Conservation (phyloP, 2,113 vertebrate genomes). For the Chloropsis cyanopogon region DNA sequence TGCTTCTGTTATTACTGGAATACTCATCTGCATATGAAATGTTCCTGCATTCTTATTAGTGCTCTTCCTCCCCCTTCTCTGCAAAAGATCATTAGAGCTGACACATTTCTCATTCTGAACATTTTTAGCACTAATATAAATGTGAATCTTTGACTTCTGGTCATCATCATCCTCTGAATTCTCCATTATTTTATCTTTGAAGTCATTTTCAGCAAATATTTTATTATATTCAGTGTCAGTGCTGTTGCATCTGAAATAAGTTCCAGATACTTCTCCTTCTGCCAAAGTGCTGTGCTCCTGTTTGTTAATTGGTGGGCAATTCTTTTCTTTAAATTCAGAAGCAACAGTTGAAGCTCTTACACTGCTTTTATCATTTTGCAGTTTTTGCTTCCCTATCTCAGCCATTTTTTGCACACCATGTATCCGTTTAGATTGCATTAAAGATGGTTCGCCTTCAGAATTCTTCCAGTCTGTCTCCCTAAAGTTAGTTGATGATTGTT, state of each 20-base stretch:
- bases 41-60: not conserved
- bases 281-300: not conserved
- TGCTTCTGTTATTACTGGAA: not conserved
- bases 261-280: not conserved
- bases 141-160: not conserved
- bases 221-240: not conserved
- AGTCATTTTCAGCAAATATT: not conserved
- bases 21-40: not conserved
- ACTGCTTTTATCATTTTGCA: not conserved
- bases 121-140: not conserved
- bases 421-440: not conserved
- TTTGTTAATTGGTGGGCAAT: not conserved
- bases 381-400: conserved; percentile 1
- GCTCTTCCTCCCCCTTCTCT: not conserved
- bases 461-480: not conserved
- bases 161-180: not conserved
- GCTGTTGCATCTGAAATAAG: not conserved
- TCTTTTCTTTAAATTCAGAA: not conserved
- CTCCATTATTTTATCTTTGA: not conserved
- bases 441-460: not conserved
- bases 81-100: not conserved
- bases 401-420: not conserved
- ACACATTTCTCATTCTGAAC: not conserved
- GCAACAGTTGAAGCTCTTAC: not conserved
- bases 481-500: not conserved